Conservation (phyloP, 2,888 invertebrate species). For the Bursaphelenchus okinawaensis region DNA sequence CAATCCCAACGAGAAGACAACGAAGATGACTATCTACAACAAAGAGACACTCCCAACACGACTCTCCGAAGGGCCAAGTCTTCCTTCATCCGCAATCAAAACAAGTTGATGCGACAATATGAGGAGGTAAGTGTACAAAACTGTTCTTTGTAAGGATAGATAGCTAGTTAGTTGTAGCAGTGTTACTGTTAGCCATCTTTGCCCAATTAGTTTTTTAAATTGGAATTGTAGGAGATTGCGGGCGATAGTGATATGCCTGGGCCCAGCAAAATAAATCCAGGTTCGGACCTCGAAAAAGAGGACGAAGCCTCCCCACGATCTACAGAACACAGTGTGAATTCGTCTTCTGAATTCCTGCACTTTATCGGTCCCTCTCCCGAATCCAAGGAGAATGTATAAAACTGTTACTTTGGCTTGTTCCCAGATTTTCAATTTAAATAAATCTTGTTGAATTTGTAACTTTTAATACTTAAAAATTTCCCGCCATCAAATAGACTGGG, state of each 20-base stretch:
- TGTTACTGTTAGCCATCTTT: no score
- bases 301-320: not conserved
- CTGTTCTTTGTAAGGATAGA: not conserved
- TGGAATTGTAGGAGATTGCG: not conserved
- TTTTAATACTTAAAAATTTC: no score
- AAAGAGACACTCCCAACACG: slow-evolving; percentile 20
- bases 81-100: slow-evolving; percentile 24
- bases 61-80: slow-evolving; percentile 19
- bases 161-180: no score
- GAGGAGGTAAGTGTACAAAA: slow-evolving; percentile 20
- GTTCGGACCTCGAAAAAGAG: not conserved
- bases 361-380: not conserved
- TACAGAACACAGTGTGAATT: not conserved
- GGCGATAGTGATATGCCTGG: not conserved
- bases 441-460: no score
- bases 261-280: not conserved
- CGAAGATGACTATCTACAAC: slow-evolving; percentile 9
- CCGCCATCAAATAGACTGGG: no score
- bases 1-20: not conserved
- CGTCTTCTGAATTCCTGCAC: not conserved
- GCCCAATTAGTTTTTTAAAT: not conserved
- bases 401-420: no score
- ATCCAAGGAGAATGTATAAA: no score
- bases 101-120: slow-evolving; percentile 22
- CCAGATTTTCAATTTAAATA: no score